A percentile compares a stretch with the other conserved stretches of the same genome.
Evolutionary conservation across 2,888 invertebrate genomes (phyloP).

Genomic region (Automeris io): DNA sequence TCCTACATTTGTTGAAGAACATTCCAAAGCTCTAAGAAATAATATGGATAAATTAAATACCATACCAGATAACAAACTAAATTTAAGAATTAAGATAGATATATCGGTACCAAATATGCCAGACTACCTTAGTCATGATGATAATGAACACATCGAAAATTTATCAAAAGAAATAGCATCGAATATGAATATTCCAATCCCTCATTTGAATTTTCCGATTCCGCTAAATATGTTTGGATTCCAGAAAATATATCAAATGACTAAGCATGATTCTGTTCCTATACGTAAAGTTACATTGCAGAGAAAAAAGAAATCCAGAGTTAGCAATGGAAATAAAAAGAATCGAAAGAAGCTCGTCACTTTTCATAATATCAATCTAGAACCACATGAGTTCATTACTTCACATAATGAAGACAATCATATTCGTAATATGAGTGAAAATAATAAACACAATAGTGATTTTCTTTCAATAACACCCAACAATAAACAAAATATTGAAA

Average conservation of each 20-base stretch:
- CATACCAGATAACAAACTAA: constrained; percentile 36
- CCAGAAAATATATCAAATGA: constrained; percentile 29
- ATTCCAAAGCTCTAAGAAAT: constrained; percentile 2
- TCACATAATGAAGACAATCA: constrained; percentile 21
- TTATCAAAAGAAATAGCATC: constrained; percentile 37
- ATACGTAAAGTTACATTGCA: constrained; percentile 53
- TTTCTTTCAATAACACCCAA: constrained; percentile 14
- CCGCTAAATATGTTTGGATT: constrained; percentile 43
- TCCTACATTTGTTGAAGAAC: constrained; percentile 1
- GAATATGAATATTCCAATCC: constrained; percentile 39
- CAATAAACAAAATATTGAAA: constrained; percentile 12
- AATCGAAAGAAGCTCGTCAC: constrained; percentile 53
- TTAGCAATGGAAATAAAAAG: constrained; percentile 44
- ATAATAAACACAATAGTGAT: constrained; percentile 18
- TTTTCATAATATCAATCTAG: constrained; percentile 47
- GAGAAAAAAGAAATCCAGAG: constrained; percentile 56
- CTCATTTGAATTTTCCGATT: constrained; percentile 48
- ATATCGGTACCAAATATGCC: constrained; percentile 48
- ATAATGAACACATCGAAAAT: constrained; percentile 23
- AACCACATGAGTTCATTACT: constrained; percentile 29
- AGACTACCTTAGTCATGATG: constrained; percentile 18
- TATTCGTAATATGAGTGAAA: constrained; percentile 20
- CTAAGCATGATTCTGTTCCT: constrained; percentile 31
- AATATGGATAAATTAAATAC: not conserved
- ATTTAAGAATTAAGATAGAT: constrained; percentile 57